phyloP scores from a whole-genome alignment of 2,888 invertebrate species.

The Odontothrips loti region DNA sequence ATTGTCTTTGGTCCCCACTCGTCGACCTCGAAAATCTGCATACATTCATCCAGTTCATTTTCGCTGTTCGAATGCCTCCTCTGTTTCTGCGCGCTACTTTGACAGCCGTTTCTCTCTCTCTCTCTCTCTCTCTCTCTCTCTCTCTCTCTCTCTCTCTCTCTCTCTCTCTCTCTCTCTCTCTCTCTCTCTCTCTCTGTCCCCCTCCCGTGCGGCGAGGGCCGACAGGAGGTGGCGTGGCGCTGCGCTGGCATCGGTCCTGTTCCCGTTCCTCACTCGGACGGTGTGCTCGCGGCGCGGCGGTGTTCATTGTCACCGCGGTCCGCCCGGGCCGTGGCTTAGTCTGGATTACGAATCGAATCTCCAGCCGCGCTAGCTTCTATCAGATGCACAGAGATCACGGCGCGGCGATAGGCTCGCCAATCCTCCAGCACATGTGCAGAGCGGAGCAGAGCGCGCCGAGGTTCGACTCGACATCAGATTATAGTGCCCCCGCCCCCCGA shows the following conservation, averaged over 20 bases:
- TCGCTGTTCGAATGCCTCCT: no score
- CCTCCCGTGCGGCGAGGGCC: not conserved
- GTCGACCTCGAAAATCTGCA: no score
- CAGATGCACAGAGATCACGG: not conserved
- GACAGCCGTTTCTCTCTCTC: not conserved
- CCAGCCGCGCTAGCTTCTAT: not conserved
- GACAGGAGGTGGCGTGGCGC: no score
- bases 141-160: not conserved
- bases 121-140: not conserved
- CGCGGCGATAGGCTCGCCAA: not conserved
- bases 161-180: no score
- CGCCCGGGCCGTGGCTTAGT: not conserved
- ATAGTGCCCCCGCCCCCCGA: no score
- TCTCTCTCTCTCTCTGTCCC: no score
- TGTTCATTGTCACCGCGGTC: not conserved
- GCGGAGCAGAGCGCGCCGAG: not conserved
- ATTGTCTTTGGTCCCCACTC: no score
- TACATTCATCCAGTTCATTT: no score
- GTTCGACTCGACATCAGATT: not conserved
- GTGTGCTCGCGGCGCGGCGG: no score
- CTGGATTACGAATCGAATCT: slow-evolving; percentile 12
- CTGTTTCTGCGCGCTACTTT: no score
- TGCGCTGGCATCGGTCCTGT: no score
- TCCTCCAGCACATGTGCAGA: not conserved
- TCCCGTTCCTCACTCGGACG: no score